These are phyloP conservation scores for Paguma larvata DNA, from an alignment of 2,797 vertebrate genomes.

Conservation along the genomic window DNA sequence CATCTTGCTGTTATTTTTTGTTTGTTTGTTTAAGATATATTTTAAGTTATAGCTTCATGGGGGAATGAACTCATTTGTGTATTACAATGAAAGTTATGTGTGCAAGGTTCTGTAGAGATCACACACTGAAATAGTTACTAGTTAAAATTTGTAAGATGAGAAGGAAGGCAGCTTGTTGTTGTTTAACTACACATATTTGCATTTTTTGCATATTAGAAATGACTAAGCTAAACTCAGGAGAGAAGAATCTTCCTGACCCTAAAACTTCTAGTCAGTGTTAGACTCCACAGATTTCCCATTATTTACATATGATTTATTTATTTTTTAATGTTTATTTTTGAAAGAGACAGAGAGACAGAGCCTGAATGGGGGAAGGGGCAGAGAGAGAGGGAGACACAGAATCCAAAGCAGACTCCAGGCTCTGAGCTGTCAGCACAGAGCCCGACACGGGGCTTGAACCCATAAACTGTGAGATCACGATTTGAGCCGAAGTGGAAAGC, in stretches of 20 bases:
- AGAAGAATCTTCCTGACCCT: neutral
- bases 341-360: too few species aligned
- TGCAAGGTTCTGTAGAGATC: neutral
- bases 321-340: too few species aligned
- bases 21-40: neutral
- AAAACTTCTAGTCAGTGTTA: neutral
- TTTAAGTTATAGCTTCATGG: neutral
- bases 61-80: neutral
- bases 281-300: neutral
- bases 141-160: neutral
- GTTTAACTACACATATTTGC: neutral
- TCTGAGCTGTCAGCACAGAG: too few species aligned
- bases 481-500: too few species aligned
- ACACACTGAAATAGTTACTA: neutral
- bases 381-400: too few species aligned
- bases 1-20: slow-evolving; percentile 4
- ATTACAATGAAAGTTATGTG: neutral
- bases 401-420: too few species aligned
- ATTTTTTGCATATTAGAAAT: slow-evolving; percentile 33
- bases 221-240: neutral
- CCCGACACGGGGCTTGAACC: too few species aligned
- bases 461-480: too few species aligned
- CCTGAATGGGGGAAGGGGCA: too few species aligned
- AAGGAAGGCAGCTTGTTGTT: neutral
- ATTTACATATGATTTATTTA: neutral